These are phyloP conservation scores for Parasteatoda lunata DNA, from an alignment of 2,888 invertebrate species.

Conservation along the genomic window DNA sequence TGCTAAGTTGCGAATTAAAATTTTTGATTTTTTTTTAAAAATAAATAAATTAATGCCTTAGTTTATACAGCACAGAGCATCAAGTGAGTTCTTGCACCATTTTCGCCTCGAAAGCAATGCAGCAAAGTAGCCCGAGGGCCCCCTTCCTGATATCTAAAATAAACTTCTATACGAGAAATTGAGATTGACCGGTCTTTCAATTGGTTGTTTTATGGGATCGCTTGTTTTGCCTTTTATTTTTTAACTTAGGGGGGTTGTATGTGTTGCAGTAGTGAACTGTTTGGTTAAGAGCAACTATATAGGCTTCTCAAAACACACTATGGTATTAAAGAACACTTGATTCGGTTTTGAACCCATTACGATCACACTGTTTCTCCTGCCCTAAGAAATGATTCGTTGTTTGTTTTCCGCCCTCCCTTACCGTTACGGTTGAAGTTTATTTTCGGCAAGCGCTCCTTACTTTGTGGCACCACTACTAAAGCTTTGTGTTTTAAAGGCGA, in stretches of 20 bases:
- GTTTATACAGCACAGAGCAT: not conserved
- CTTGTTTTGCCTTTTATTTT: conserved; percentile 52
- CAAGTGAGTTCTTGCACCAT: conserved; percentile 26
- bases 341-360: conserved; percentile 62
- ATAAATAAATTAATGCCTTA: too few relatives aligned
- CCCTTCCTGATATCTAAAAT: conserved; percentile 61
- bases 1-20: too few relatives aligned
- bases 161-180: conserved; percentile 58
- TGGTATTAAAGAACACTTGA: conserved; percentile 63
- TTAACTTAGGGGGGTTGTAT: conserved; percentile 25
- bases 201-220: conserved; percentile 59
- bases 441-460: conserved; percentile 37
- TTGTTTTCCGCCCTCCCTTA: conserved; percentile 40
- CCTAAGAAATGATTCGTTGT: conserved; percentile 65
- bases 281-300: conserved; percentile 64
- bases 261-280: conserved; percentile 27
- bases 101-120: not conserved
- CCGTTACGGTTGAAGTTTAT: conserved; percentile 54
- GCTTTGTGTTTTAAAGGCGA: conserved; percentile 25
- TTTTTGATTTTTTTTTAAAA: too few relatives aligned
- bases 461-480: not conserved
- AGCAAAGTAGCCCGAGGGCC: conserved; percentile 39
- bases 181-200: conserved; percentile 63
- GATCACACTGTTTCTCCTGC: conserved; percentile 20
- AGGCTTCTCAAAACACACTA: conserved; percentile 53